These are phyloP conservation scores for Epinephelus awoara DNA, from an alignment of 2,797 vertebrate genomes.

Conservation along the genomic window DNA sequence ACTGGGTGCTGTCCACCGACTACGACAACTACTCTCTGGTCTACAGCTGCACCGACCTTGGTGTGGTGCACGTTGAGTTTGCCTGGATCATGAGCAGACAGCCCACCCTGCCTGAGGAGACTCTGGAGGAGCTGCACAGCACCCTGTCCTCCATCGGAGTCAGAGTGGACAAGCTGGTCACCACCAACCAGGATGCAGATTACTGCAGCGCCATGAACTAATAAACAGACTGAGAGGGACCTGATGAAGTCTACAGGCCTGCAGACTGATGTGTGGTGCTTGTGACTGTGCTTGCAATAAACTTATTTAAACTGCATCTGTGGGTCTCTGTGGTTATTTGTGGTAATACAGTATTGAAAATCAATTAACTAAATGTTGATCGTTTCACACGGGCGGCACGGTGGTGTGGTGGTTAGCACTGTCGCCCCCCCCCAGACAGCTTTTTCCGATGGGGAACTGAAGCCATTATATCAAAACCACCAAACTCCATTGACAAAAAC, in stretches of 20 bases:
- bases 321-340: not conserved
- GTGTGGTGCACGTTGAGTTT: constrained; percentile 76
- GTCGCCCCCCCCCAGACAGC: too few relatives aligned
- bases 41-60: constrained; percentile 88
- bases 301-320: constrained; percentile 1
- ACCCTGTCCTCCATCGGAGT: constrained; percentile 62
- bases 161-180: constrained; percentile 56
- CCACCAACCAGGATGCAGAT: constrained; percentile 62
- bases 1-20: constrained; percentile 91
- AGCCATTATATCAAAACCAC: too few relatives aligned
- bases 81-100: constrained; percentile 86
- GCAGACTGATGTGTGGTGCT: not conserved
- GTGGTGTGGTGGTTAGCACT: too few relatives aligned
- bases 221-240: constrained; percentile 4
- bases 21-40: constrained; percentile 89
- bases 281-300: constrained; percentile 39
- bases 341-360: not conserved
- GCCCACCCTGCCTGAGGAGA: constrained; percentile 59
- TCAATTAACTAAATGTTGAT: not conserved
- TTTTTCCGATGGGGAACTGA: too few relatives aligned
- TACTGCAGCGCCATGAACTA: constrained; percentile 62
- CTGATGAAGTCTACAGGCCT: not conserved
- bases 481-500: too few relatives aligned
- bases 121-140: constrained; percentile 68
- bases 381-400: too few relatives aligned